Base-by-base conservation (phyloP, 2,113 vertebrate species). In the Athene cunicularia region DNA sequence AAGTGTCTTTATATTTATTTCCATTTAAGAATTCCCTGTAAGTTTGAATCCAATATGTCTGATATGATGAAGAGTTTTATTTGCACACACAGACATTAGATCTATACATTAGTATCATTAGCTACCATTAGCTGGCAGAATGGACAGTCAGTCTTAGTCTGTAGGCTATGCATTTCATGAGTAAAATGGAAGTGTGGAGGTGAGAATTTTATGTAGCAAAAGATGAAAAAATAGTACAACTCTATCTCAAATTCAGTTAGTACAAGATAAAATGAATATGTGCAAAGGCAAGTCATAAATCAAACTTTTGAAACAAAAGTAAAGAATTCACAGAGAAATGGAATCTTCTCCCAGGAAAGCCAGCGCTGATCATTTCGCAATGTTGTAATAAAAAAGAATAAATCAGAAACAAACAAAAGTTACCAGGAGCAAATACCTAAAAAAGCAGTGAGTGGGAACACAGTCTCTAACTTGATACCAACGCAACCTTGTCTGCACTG, bases 261-360 rank as follows among this genome's bases (percentile, higher is more conserved):
- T 53, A 56, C 37, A 80, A 79, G 74, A 72, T 43, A 68, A 90
- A 95, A 80, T 66, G 17, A 76, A 2, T 9, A 70, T 14, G 19
- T 83, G 88, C 79, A 93, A 88, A 87, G 55, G 71, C 62, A 92
- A 86, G 5, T 12, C 79, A 90, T 93, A 92, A 95, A 92, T 92
- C 75, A 83, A 64, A 41, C 5, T 72, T 75, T 17, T 6, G 26
- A 87, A 74, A 66, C 43, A 19, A 82, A 92, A 62, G 20, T 37
- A 67, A 80, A 58, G 33, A 64, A 66, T 49, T 60, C 30, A 35
- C n/a, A 64, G 6, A 39, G 23, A 80, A 68, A 73, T 33, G 39
- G 49, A 88, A 90, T n/a, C 11, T 50, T 60, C 12, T 63, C 67
- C 49, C 27, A 80, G 43, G 19, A 50, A 60, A 88, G 26, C 4